Evolutionary conservation across 2,797 vertebrate species (phyloP).

Genomic region (Epinephelus awoara): DNA sequence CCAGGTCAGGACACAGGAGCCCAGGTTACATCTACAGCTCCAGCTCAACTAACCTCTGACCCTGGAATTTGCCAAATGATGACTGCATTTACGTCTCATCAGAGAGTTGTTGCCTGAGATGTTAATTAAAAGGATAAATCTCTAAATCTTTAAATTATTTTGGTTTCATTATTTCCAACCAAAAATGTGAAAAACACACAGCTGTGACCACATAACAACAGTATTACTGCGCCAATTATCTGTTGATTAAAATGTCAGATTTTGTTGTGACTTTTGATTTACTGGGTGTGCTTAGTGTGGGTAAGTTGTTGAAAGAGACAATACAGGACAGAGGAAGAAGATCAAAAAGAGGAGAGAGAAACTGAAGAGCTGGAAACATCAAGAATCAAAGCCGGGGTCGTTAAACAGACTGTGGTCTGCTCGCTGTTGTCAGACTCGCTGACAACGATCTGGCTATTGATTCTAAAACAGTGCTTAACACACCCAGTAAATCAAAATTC

Average conservation of each 20-base stretch:
- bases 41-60: slow-evolving; percentile 39
- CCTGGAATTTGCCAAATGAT: slow-evolving; percentile 16
- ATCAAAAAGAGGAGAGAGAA: no score
- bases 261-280: no score
- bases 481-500: no score
- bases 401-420: not conserved
- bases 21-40: slow-evolving; percentile 1
- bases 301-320: no score
- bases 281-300: no score
- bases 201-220: no score
- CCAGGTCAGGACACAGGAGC: slow-evolving; percentile 24
- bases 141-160: not conserved
- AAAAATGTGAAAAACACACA: no score
- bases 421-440: not conserved
- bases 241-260: no score
- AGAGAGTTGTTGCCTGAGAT: not conserved
- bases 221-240: no score
- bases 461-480: not conserved
- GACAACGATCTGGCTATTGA: not conserved
- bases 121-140: slow-evolving; percentile 6
- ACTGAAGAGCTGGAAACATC: no score
- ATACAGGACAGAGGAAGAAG: no score
- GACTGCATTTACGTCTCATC: slow-evolving; percentile 4
- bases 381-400: not conserved
- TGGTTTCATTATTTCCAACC: no score